A percentile compares a stretch with the other conserved stretches of the same genome.
Evolutionary conservation across 2,113 vertebrate genomes (phyloP).

Genomic region (Phrynosoma blainvillii): DNA sequence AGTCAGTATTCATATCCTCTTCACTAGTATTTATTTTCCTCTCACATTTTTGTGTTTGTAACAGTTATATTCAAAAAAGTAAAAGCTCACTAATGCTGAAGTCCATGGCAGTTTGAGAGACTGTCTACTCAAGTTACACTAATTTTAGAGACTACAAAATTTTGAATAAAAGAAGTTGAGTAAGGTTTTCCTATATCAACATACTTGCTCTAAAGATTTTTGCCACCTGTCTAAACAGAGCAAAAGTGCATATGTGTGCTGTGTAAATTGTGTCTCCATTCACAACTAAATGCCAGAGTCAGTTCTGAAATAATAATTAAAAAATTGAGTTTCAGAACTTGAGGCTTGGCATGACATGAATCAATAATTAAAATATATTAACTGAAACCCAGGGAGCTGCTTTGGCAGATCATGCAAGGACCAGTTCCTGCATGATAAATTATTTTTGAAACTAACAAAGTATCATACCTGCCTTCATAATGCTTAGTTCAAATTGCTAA

Average conservation of each 20-base stretch:
- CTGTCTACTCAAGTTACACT: not conserved
- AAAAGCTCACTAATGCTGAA: not conserved
- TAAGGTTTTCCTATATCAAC: not conserved
- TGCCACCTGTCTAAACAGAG: not conserved
- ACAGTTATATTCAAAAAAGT: conserved; percentile 36
- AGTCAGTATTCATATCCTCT: conserved; percentile 26
- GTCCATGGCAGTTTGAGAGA: conserved; percentile 3
- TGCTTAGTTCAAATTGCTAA: not conserved
- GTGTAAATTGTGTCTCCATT: not conserved
- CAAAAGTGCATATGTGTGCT: conserved; percentile 8
- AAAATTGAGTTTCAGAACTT: not conserved
- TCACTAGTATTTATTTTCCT: conserved; percentile 41
- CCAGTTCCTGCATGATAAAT: not conserved
- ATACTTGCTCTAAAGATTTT: not conserved
- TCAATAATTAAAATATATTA: not conserved
- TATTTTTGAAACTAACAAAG: not conserved
- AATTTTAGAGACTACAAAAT: not conserved
- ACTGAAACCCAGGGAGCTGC: not conserved
- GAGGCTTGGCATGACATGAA: not conserved
- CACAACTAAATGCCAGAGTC: conserved; percentile 11
- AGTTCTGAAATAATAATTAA: not conserved
- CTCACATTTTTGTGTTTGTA: conserved; percentile 46
- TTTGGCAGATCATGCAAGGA: not conserved
- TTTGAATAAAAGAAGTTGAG: not conserved
- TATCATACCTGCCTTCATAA: not conserved